Conservation (phyloP, 1,140 invertebrate species). For the Drosophila persimilis region DNA sequence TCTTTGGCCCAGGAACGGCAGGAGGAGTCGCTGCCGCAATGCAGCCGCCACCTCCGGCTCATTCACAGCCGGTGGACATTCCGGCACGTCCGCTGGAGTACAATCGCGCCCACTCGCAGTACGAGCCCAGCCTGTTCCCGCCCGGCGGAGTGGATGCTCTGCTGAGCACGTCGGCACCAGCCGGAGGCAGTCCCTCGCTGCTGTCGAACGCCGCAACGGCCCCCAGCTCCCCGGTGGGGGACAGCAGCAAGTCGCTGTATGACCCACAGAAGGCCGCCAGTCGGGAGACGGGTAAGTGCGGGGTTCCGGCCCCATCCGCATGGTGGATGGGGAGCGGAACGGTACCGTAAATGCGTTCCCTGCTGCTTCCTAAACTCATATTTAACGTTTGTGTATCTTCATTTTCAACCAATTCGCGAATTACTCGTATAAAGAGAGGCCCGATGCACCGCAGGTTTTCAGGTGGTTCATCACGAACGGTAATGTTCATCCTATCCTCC, state of each 20-base stretch:
- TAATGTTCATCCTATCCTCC: conserved; percentile 67
- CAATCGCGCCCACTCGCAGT: conserved; percentile 70
- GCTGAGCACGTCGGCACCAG: conserved; percentile 74
- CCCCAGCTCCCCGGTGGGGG: conserved; percentile 65
- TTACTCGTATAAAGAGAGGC: conserved; percentile 53
- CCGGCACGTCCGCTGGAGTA: conserved; percentile 65
- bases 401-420: conserved; percentile 51
- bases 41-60: conserved; percentile 73
- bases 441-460: conserved; percentile 74
- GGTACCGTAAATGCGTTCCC: conserved; percentile 7
- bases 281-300: conserved; percentile 73
- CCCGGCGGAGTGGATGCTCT: conserved; percentile 69
- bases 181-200: conserved; percentile 42
- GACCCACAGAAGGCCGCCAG: conserved; percentile 61
- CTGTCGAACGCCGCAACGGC: conserved; percentile 56
- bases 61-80: conserved; percentile 83
- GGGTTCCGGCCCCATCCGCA: not conserved
- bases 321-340: conserved; percentile 12
- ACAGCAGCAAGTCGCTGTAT: conserved; percentile 75
- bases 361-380: conserved; percentile 48
- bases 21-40: conserved; percentile 58
- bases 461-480: conserved; percentile 80
- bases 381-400: conserved; percentile 71
- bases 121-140: conserved; percentile 63
- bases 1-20: conserved; percentile 82